Conservation (phyloP, 37 sponge, comb jelly and placozoan species). For the Ianthella basta region DNA sequence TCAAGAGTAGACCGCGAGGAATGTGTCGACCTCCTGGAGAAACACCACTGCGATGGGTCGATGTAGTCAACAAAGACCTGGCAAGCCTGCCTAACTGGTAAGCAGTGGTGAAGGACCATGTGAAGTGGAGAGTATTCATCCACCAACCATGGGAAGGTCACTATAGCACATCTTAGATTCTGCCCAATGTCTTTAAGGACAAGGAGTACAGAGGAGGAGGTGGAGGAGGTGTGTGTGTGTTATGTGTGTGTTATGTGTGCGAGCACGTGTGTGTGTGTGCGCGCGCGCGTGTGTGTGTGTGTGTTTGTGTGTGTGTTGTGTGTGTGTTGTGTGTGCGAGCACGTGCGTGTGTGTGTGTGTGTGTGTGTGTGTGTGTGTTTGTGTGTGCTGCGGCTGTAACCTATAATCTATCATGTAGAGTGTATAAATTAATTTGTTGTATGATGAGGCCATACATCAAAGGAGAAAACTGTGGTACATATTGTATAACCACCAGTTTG, state of each 20-base stretch:
- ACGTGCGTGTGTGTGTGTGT: too few relatives aligned
- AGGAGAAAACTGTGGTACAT: too few relatives aligned
- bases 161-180: not conserved
- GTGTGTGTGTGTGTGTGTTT: too few relatives aligned
- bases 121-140: not conserved
- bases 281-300: conserved; percentile 29
- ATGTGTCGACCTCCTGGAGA: not conserved
- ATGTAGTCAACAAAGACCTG: not conserved
- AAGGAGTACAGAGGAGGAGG: too few relatives aligned
- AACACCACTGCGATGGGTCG: not conserved
- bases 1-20: conserved; percentile 4
- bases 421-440: too few relatives aligned
- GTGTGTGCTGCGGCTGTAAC: too few relatives aligned
- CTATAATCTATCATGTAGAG: too few relatives aligned
- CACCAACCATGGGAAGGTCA: conserved; percentile 2
- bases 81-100: not conserved
- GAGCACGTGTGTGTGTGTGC: conserved; percentile 23
- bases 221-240: conserved; percentile 18
- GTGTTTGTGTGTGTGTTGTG: conserved; percentile 31
- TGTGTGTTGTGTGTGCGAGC: too few relatives aligned
- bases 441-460: too few relatives aligned
- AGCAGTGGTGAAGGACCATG: not conserved
- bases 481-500: too few relatives aligned
- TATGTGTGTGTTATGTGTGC: too few relatives aligned
- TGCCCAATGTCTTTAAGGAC: too few relatives aligned